Evolutionary conservation across 35 echinoderm and acorn worm species (phyloP).

Genomic region (Amphiura filiformis): DNA sequence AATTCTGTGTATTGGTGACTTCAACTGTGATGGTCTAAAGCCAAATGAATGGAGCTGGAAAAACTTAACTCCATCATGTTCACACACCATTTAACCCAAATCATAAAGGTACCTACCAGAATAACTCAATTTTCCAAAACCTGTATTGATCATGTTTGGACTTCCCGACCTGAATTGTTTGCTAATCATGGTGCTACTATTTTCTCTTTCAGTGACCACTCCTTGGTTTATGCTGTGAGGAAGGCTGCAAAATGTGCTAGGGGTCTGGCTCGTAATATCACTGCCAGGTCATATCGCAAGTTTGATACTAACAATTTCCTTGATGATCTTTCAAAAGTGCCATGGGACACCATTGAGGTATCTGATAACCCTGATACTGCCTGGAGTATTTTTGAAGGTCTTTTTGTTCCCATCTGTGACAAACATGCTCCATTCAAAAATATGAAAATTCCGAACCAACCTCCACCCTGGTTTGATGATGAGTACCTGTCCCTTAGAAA

Average conservation of each 20-base stretch:
- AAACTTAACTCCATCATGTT: background rate
- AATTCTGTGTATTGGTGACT: conserved; percentile 12
- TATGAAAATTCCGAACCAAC: too few species aligned
- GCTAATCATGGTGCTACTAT: background rate
- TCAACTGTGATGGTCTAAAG: conserved; percentile 1
- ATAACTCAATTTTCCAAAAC: background rate
- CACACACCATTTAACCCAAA: background rate
- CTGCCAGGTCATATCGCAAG: background rate
- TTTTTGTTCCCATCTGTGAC: background rate
- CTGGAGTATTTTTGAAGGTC: background rate
- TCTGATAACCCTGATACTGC: background rate
- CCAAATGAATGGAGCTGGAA: background rate
- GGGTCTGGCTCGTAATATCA: background rate
- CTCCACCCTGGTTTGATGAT: background rate
- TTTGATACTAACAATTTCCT: background rate
- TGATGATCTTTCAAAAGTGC: background rate
- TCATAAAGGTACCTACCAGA: background rate
- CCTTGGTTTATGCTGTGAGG: background rate
- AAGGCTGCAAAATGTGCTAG: background rate
- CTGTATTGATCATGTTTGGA: background rate
- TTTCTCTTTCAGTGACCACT: background rate
- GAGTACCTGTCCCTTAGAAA: background rate
- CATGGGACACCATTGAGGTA: background rate
- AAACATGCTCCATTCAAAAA: conserved; percentile 15
- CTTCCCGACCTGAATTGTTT: background rate